These are phyloP conservation scores for Steatornis caripensis DNA, from an alignment of 2,113 vertebrate genomes.

Conservation along the genomic window DNA sequence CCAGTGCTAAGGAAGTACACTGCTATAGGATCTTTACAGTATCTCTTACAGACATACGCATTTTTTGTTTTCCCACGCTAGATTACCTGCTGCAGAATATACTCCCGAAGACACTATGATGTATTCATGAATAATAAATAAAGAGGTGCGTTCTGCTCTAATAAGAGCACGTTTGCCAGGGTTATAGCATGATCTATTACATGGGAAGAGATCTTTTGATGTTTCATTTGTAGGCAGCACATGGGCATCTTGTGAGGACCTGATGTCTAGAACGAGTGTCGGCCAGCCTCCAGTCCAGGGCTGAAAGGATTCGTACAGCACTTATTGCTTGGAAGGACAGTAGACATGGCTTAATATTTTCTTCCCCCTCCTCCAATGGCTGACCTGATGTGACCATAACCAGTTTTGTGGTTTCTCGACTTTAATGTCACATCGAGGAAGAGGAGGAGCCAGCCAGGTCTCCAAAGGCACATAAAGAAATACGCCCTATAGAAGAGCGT, in stretches of 20 bases:
- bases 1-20: neutral
- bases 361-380: neutral
- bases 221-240: neutral
- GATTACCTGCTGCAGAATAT: neutral
- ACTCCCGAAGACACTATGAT: neutral
- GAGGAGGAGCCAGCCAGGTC: neutral
- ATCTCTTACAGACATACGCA: neutral
- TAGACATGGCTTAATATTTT: neutral
- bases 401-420: neutral
- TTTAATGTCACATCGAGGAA: neutral
- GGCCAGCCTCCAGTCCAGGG: neutral
- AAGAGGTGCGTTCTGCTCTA: conserved; percentile 2
- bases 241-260: neutral
- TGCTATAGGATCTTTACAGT: neutral
- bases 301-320: neutral
- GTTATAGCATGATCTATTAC: neutral
- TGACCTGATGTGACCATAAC: neutral
- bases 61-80: neutral
- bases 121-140: conserved; percentile 24
- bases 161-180: neutral
- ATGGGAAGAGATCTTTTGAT: neutral
- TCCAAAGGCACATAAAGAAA: neutral
- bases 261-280: neutral
- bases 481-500: neutral
- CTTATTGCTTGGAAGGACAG: neutral